These are phyloP conservation scores for Apis dorsata DNA, from an alignment of 1,140 invertebrate genomes.

Conservation along the genomic window DNA sequence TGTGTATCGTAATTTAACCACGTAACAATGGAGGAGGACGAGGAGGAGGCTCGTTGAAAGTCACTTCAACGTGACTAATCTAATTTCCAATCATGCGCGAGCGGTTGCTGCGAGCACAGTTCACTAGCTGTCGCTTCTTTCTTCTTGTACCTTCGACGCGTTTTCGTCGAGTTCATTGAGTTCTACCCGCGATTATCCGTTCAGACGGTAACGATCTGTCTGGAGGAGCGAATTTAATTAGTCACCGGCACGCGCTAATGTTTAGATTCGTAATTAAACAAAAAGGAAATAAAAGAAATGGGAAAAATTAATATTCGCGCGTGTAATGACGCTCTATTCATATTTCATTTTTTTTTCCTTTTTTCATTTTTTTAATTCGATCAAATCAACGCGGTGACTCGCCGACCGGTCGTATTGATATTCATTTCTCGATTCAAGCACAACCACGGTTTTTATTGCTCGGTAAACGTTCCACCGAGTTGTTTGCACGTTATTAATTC, in stretches of 20 bases:
- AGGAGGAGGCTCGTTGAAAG: conserved; percentile 63
- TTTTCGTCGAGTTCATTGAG: conserved; percentile 68
- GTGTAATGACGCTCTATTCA: no score
- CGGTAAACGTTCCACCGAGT: background rate
- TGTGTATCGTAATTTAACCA: background rate
- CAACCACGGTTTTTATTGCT: background rate
- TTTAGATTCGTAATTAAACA: conserved; percentile 13
- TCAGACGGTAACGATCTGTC: conserved; percentile 56
- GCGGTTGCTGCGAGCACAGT: conserved; percentile 20
- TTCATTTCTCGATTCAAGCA: background rate
- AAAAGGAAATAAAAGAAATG: background rate
- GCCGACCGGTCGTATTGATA: background rate
- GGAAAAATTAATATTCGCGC: no score
- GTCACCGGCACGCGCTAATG: background rate
- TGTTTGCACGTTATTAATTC: background rate
- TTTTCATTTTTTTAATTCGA: background rate
- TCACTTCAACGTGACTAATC: conserved; percentile 74
- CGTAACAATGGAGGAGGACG: conserved; percentile 26
- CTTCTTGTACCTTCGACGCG: conserved; percentile 35
- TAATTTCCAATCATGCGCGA: conserved; percentile 69
- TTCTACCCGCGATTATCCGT: conserved; percentile 64
- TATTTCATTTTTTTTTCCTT: no score
- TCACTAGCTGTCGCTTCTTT: conserved; percentile 19
- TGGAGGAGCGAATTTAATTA: conserved; percentile 66
- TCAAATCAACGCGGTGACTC: background rate